Base-by-base conservation (phyloP, 1,140 invertebrate genomes). In the Achatina immaculata region DNA sequence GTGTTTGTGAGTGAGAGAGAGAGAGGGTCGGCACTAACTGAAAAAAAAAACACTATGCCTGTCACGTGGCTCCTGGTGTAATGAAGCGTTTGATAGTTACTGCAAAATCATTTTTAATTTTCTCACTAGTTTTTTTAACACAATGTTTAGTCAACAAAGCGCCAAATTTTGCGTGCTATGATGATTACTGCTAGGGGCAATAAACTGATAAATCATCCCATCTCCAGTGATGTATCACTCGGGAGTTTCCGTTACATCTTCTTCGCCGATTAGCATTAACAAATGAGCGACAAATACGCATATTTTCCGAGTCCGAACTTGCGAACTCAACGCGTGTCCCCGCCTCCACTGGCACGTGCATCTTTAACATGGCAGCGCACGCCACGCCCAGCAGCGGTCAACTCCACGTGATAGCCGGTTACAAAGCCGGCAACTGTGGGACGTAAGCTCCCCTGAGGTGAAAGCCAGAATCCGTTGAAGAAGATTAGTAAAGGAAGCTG, bases 401-500 rank as follows among this genome's bases (percentile, higher is more conserved):
- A 28, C 31, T 1, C 21, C n/a, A n/a, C 16, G 58, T n/a, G n/a
- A 62, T 6, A n/a, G n/a, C 2, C 58, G 58, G 6, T 34, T 21
- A n/a, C 58, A 6, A 28, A 31, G 58, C 31, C n/a, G 58, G 58
- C 58, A 31, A 62, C 58, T 62, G 4, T 0, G 3, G 31, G 58
- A 62, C n/a, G 58, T 34, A 28, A 62, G 28, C 4, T 0, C n/a
- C 58, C 58, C 58, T 62, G 58, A 62, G 58, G 58, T 62, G 28
- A 62, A 62, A 31, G 58, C 28, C n/a, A 28, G 58, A 21, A 28
- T 6, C 1, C 4, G n/a, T 9, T 62, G 7, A 62, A 62, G 43
- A 11, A 34, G 71, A 43, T 48, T 43, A 43, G 40, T n/a, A 51
- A 14, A 43, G 71, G 45, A 73, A 73, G 43, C 71, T 73, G 71